These are phyloP conservation scores for Rhynchophorus ferrugineus DNA, from an alignment of 1,140 invertebrate genomes.

Conservation along the genomic window DNA sequence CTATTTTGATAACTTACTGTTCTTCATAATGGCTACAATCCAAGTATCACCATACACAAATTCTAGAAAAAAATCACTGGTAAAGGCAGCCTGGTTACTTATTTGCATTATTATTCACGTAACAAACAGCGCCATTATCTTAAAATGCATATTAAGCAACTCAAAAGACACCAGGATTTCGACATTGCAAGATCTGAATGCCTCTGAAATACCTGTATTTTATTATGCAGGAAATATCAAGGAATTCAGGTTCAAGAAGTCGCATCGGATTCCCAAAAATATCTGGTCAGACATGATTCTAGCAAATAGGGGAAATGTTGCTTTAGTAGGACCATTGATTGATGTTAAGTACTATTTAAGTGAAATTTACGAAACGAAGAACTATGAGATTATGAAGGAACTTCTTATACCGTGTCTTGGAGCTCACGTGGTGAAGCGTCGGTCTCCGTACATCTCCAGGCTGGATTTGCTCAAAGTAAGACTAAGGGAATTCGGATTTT, in stretches of 20 bases:
- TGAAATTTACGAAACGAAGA: background rate
- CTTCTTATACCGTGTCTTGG: background rate
- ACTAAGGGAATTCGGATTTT: background rate
- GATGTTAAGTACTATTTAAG: background rate
- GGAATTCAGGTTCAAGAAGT: background rate
- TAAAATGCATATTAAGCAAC: background rate
- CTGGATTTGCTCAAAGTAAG: background rate
- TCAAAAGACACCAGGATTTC: background rate
- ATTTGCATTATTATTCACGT: too few species aligned
- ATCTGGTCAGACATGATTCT: background rate
- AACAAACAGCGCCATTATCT: background rate
- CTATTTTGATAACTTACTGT: too few species aligned
- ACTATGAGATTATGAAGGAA: background rate
- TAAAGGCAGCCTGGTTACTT: too few species aligned
- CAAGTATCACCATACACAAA: too few species aligned
- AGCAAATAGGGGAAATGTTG: background rate
- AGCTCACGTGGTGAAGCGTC: background rate
- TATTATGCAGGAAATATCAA: background rate
- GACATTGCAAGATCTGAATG: background rate
- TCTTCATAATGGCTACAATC: too few species aligned
- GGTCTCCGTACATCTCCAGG: background rate
- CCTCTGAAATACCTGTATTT: background rate
- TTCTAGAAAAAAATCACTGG: too few species aligned
- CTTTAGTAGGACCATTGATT: background rate
- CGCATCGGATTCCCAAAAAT: background rate